Evolutionary conservation across 2,888 invertebrate genomes (phyloP).

Genomic region (Arctia plantaginis): DNA sequence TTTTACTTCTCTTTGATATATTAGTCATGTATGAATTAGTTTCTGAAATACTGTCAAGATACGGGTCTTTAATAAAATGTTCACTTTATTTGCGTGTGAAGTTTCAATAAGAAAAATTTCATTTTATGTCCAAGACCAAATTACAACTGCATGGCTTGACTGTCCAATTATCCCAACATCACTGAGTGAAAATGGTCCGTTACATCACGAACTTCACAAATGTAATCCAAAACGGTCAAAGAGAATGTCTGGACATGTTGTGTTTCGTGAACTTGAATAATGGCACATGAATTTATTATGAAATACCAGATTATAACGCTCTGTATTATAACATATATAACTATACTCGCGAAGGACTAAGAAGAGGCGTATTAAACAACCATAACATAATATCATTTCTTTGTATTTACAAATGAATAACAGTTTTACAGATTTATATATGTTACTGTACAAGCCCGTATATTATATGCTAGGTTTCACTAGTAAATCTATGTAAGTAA

Average conservation of each 20-base stretch:
- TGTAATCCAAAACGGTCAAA: not conserved
- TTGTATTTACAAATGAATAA: too few species aligned
- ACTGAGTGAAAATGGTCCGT: not conserved
- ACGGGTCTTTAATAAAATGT: slow-evolving; percentile 22
- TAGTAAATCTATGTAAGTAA: too few species aligned
- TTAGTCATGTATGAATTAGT: slow-evolving; percentile 26
- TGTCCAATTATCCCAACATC: not conserved
- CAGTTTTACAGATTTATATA: too few species aligned
- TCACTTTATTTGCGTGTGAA: slow-evolving; percentile 9
- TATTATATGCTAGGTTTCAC: too few species aligned
- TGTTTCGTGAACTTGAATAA: not conserved
- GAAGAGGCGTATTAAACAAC: too few species aligned
- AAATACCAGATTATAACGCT: not conserved
- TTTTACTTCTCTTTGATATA: slow-evolving; percentile 30
- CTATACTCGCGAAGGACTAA: not conserved
- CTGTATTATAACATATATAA: not conserved
- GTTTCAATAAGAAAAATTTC: slow-evolving; percentile 7
- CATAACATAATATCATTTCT: too few species aligned
- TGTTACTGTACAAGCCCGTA: too few species aligned
- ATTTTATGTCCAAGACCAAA: slow-evolving; percentile 5
- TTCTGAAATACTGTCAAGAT: slow-evolving; percentile 10
- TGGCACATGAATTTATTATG: not conserved
- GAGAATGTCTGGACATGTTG: not conserved
- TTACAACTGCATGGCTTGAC: slow-evolving; percentile 10
- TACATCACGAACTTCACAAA: not conserved